These are phyloP conservation scores for Phyllotreta striolata DNA, from an alignment of 2,888 invertebrate species.

Conservation along the genomic window DNA sequence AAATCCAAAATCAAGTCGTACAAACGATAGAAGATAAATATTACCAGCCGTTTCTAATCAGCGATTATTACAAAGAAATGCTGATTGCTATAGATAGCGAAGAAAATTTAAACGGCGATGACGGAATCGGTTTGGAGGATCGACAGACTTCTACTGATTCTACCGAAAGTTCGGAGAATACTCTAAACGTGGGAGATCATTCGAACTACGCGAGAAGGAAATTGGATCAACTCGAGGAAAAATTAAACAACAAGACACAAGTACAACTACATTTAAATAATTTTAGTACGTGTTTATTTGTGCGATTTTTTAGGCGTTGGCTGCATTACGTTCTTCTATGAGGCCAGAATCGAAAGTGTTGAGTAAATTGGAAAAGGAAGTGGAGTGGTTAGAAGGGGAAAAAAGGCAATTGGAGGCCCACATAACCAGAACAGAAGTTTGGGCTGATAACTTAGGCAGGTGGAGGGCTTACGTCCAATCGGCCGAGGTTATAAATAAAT, in stretches of 20 bases:
- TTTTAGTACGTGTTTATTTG: constrained; percentile 20
- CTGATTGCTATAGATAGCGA: constrained; percentile 72
- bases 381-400: constrained; percentile 83
- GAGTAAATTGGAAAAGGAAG: constrained; percentile 81
- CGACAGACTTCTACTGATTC: constrained; percentile 67
- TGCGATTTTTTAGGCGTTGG: constrained; percentile 69
- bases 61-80: constrained; percentile 82
- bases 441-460: constrained; percentile 88
- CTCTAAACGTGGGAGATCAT: constrained; percentile 78
- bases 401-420: constrained; percentile 84
- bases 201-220: constrained; percentile 84
- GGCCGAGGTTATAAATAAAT: constrained; percentile 72
- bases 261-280: too few relatives aligned
- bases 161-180: constrained; percentile 62
- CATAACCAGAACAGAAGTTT: constrained; percentile 83
- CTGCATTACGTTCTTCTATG: constrained; percentile 81
- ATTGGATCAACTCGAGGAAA: constrained; percentile 83
- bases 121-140: constrained; percentile 62
- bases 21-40: constrained; percentile 85
- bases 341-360: constrained; percentile 86
- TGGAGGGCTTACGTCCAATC: constrained; percentile 89
- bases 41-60: constrained; percentile 87
- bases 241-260: constrained; percentile 83
- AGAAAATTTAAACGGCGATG: constrained; percentile 61
- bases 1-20: constrained; percentile 82